These are phyloP conservation scores for Trissolcus basalis DNA, from an alignment of 1,140 invertebrate species.

Conservation along the genomic window DNA sequence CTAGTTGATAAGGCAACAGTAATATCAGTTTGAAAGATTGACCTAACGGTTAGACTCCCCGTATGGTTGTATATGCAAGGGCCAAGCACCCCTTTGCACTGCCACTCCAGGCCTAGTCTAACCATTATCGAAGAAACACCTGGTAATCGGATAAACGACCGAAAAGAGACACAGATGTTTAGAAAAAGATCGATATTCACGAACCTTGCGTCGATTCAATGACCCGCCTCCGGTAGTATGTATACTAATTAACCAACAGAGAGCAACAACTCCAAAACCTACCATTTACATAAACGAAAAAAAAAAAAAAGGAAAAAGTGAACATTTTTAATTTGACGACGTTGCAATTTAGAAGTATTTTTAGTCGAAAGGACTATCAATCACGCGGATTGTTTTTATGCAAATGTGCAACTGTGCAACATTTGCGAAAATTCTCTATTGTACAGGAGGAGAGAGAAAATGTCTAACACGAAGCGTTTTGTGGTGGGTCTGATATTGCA, in stretches of 20 bases:
- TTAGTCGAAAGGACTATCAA: neutral
- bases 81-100: constrained; percentile 30
- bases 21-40: constrained; percentile 39
- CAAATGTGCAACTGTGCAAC: too few species aligned
- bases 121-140: constrained; percentile 34
- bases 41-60: constrained; percentile 47
- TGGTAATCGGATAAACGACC: constrained; percentile 36
- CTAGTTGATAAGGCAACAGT: constrained; percentile 34
- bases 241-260: too few species aligned
- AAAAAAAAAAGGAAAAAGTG: too few species aligned
- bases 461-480: constrained; percentile 17
- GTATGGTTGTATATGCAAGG: constrained; percentile 6
- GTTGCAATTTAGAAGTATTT: constrained; percentile 1
- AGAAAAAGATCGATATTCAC: constrained; percentile 34
- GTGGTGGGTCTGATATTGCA: constrained; percentile 23
- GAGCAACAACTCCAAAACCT: too few species aligned
- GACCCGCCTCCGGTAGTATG: neutral
- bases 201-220: neutral
- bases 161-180: constrained; percentile 36
- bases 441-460: constrained; percentile 4
- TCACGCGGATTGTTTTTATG: neutral
- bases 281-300: too few species aligned
- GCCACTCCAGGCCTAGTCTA: constrained; percentile 5
- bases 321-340: too few species aligned
- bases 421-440: constrained; percentile 2